Percentiles rank a stretch among this genome's conserved stretches.
Conservation (phyloP, 1,140 invertebrate genomes). For the Nasonia longicornis region DNA sequence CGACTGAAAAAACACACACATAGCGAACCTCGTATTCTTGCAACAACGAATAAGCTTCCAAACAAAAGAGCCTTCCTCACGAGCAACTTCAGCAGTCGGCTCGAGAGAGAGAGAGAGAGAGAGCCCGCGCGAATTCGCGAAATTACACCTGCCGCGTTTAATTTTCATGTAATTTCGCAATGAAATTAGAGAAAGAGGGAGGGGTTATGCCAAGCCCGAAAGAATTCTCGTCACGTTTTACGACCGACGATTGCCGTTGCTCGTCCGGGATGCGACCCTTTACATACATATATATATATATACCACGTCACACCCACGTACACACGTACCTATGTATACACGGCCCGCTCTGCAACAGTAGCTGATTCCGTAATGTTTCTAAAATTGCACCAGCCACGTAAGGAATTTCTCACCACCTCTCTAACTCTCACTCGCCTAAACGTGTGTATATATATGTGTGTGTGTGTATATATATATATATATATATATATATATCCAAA, state of each 20-base stretch:
- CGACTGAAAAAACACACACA: not conserved
- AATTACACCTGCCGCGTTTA: not conserved
- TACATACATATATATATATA: not conserved
- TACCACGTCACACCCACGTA: not conserved
- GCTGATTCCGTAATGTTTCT: constrained; percentile 25
- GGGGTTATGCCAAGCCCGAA: not conserved
- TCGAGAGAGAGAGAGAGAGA: not conserved
- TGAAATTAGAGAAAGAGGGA: constrained; percentile 10
- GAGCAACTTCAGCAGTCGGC: not conserved
- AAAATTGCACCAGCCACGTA: constrained; percentile 27
- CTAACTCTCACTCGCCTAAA: not conserved
- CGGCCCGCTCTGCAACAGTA: not conserved
- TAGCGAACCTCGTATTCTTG: not conserved
- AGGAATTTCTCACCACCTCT: constrained; percentile 24
- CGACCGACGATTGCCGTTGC: not conserved
- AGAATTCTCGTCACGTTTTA: constrained; percentile 30
- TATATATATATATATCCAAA: not conserved
- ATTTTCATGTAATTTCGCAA: constrained; percentile 35
- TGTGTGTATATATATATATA: constrained; percentile 5
- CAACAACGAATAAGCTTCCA: not conserved
- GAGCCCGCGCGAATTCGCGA: not conserved
- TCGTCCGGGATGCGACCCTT: not conserved
- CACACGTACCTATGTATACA: not conserved
- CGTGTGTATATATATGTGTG: not conserved
- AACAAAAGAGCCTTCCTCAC: not conserved